Percentiles rank a stretch among this genome's conserved stretches.
Evolutionary conservation across 2,888 invertebrate genomes (phyloP).

Genomic region (Incurvaria masculella): DNA sequence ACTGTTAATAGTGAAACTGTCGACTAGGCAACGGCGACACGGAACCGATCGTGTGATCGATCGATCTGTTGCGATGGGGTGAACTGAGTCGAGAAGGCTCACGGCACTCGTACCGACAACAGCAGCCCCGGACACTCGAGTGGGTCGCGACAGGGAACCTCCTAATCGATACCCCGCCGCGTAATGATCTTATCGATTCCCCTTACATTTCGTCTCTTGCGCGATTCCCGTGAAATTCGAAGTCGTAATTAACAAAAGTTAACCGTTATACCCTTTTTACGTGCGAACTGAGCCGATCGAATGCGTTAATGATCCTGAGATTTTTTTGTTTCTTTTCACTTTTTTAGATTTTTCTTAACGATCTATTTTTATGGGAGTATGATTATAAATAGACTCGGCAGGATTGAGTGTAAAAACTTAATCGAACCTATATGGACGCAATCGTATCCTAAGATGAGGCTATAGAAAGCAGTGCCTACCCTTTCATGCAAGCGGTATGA

Average conservation of each 20-base stretch:
- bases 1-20: background rate
- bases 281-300: background rate
- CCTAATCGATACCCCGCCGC: conserved; percentile 30
- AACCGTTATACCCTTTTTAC: conserved; percentile 23
- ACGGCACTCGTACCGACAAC: background rate
- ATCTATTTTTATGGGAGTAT: too few species aligned
- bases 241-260: conserved; percentile 30
- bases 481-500: too few species aligned
- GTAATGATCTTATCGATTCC: conserved; percentile 47
- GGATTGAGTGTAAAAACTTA: too few species aligned
- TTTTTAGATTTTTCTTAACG: too few species aligned
- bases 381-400: too few species aligned
- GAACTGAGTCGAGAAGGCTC: background rate
- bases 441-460: too few species aligned
- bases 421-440: too few species aligned
- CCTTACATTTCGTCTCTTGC: conserved; percentile 22
- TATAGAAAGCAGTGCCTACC: too few species aligned
- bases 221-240: conserved; percentile 27
- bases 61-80: background rate
- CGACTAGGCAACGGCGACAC: background rate
- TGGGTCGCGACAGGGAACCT: background rate
- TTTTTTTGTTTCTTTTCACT: too few species aligned
- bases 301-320: too few species aligned
- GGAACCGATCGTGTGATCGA: background rate
- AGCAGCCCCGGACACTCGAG: background rate